A percentile compares a stretch with the other conserved stretches of the same genome.
Evolutionary conservation across 2,113 vertebrate genomes (phyloP).

Genomic region (Cyanoramphus novaezelandiae): DNA sequence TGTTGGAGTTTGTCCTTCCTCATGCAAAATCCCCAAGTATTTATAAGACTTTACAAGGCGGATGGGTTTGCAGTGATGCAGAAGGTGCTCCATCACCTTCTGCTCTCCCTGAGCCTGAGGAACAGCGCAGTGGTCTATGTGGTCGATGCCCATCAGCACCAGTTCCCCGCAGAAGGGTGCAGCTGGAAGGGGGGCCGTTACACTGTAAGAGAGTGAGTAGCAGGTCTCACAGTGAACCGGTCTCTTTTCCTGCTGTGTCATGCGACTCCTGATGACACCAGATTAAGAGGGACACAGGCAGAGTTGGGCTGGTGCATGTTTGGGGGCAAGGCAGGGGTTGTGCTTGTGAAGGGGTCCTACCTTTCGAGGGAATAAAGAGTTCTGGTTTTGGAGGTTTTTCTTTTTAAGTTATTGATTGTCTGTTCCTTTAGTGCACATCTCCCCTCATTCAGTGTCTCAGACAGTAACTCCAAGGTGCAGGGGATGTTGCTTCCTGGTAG

Average conservation of each 20-base stretch:
- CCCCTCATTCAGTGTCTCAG: background rate
- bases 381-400: background rate
- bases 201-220: conserved; percentile 99
- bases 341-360: background rate
- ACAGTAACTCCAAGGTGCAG: background rate
- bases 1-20: rapidly evolving
- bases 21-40: rapidly evolving
- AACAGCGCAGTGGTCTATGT: rapidly evolving
- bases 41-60: rapidly evolving
- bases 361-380: background rate
- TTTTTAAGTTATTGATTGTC: background rate
- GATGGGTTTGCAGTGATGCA: background rate
- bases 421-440: background rate
- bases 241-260: conserved; percentile 92
- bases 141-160: background rate
- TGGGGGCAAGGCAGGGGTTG: background rate
- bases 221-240: conserved; percentile 99
- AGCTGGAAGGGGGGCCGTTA: conserved; percentile 94
- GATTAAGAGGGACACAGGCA: background rate
- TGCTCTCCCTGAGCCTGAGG: background rate
- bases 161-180: conserved; percentile 19
- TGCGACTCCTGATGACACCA: conserved; percentile 18
- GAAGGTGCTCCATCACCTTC: background rate
- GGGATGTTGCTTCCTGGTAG: background rate
- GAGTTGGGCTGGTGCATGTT: background rate